Evolutionary conservation across 2,113 vertebrate genomes (phyloP), one percentile per base, ranked within the genome.

Genomic region (Indicator maculatus): DNA sequence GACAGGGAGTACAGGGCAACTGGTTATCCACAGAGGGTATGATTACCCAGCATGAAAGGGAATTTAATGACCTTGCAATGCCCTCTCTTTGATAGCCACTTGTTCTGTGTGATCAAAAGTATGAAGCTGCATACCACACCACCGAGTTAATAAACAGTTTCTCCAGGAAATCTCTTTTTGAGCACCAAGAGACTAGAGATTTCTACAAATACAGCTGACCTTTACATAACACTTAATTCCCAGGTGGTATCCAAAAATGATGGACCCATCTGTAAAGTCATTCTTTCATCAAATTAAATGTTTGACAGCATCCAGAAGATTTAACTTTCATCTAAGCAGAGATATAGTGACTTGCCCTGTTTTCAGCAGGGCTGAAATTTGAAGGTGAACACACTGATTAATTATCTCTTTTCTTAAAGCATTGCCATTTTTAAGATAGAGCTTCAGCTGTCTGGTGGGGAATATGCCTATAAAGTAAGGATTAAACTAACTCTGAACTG

Each of bases 391-490:
- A 58, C 47, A 65, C 88, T 96, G 93, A 97, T 96, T 96, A 96
- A 96, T 96, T 94, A 83, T 60, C 81, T 95, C 80, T 95, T 83
- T 95, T 91, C 93, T 96, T 88, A 97, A 96, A 78, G 60, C 82
- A 85, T 16, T 93, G 83, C 64, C 69, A 96, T 97, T 97, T 96
- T 84, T 90, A 95, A 96, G 90, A 90, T 50, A 91, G 30, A 95
- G 66, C 33, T 83, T 95, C n/a, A 90, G 70, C 76, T 91, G 84
- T 73, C 82, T 82, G 58, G 79, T 63, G 69, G 72, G 77, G 56
- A 92, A 93, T 86, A 80, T 20, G 81, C 52, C 82, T 84, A 88
- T 93, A 96, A 96, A 44, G 84, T 52, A 79, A 93, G 50, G 67
- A 93, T 95, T 90, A 66, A 72, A 90, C 88, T 77, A 85, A 85